Base-by-base conservation (phyloP, 2,888 invertebrate species). In the Brachyopa scutellaris region DNA sequence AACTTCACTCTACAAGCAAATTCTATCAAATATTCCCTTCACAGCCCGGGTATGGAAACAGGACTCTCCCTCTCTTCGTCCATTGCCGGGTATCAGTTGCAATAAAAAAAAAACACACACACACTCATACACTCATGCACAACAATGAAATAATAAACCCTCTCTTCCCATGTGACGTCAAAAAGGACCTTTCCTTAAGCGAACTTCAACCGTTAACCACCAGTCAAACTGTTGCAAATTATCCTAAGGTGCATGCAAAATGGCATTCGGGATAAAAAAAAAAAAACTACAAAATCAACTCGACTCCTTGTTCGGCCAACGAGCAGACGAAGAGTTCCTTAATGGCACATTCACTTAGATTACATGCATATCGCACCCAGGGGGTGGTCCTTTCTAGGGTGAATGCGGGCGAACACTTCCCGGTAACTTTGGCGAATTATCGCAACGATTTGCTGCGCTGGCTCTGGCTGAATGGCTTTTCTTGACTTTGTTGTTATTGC, bases 171-270 rank as follows among this genome's bases (percentile, higher is more conserved):
- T 49, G 67, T 69, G 69, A 69, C 69, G 62, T 42, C 57, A n/a
- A 33, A 45, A 61, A 79, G 78, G 57, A 59, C 70, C 42, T 45
- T 5, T 6, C 23, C 42, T 45, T 45, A 59, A 59, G 59, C 38
- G 53, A 62, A n/a, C 13, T 19, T 13, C 38, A 66, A 64, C 59
- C 21, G n/a, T 40, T 47, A 26, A 49, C 69, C 53, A 61, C 73
- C 13, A 62, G 77, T 72, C 70, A 82, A 82, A 82, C 77, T 82
- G 82, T 82, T 77, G 82, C 82, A 82, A 82, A 82, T 82, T 77
- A 82, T 82, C 70, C 77, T 49, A 40, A 77, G 77, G 82, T 82
- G 82, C 59, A 82, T 82, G 73, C 59, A 57, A 61, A 59, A 11
- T 21, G 15, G 26, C 42, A 36, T 17, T 11, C n/a, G n/a, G 11